A percentile compares a stretch with the other conserved stretches of the same genome.
Evolutionary conservation across 2,888 invertebrate genomes (phyloP).

Genomic region (Platycnemis pennipes): DNA sequence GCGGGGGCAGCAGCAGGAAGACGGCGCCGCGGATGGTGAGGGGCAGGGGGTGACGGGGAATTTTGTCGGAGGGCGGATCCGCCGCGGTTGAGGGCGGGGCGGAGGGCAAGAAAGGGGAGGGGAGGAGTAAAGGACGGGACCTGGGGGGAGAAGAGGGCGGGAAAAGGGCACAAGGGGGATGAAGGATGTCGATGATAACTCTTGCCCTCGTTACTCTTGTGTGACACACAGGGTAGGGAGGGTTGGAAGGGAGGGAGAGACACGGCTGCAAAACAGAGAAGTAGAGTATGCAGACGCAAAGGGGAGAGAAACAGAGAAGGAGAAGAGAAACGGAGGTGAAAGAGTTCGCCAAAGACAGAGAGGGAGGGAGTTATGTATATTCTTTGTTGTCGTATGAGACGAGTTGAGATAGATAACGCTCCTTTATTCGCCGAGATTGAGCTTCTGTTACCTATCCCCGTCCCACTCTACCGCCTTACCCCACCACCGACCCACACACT

Average conservation of each 20-base stretch:
- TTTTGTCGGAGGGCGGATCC: not conserved
- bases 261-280: not conserved
- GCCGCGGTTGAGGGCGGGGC: not conserved
- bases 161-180: slow-evolving; percentile 8
- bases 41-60: not conserved
- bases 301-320: not conserved
- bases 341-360: not conserved
- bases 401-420: slow-evolving; percentile 26
- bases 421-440: slow-evolving; percentile 35
- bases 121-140: not conserved
- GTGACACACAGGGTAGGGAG: not conserved
- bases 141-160: not conserved
- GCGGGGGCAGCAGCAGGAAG: not conserved
- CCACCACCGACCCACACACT: not conserved
- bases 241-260: not conserved
- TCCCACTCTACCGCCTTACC: not conserved
- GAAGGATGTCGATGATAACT: slow-evolving; percentile 43
- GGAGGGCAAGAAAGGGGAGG: not conserved
- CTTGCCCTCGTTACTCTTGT: slow-evolving; percentile 55
- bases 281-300: not conserved
- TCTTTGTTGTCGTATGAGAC: not conserved
- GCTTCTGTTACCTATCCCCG: not conserved
- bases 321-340: not conserved
- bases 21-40: not conserved
- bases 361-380: slow-evolving; percentile 17